Percentiles rank a stretch among this genome's conserved stretches.
Evolutionary conservation across 2,888 invertebrate species (phyloP).

Genomic region (Mythimna vitellina): DNA sequence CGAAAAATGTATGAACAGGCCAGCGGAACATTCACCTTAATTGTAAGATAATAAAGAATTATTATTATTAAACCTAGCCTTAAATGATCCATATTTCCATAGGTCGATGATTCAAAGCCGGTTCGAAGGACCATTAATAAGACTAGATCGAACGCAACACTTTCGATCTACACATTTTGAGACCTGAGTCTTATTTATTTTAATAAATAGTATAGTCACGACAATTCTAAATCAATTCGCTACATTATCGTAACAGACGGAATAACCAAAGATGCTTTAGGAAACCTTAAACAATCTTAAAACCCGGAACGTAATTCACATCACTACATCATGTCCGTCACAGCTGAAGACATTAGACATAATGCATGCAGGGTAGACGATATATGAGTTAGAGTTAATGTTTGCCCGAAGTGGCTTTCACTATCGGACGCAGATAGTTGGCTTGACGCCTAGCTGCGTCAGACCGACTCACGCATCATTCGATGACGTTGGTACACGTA

Average conservation of each 20-base stretch:
- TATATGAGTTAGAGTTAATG: constrained; percentile 1
- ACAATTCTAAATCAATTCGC: neutral
- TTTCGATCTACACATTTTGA: no score
- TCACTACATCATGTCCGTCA: constrained; percentile 2
- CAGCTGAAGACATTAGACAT: constrained; percentile 16
- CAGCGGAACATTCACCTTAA: no score
- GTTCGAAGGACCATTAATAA: constrained; percentile 88
- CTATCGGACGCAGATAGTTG: constrained; percentile 46
- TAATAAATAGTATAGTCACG: neutral
- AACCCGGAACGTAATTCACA: constrained; percentile 46
- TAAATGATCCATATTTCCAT: constrained; percentile 79
- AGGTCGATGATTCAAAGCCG: constrained; percentile 93
- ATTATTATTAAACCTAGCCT: neutral
- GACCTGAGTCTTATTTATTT: no score
- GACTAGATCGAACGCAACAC: no score
- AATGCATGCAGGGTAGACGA: constrained; percentile 13
- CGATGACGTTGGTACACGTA: constrained; percentile 42
- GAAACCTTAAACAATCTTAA: constrained; percentile 21
- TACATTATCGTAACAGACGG: neutral
- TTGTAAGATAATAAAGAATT: no score
- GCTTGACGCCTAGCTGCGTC: constrained; percentile 49
- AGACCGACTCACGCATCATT: constrained; percentile 37
- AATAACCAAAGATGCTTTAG: constrained; percentile 20
- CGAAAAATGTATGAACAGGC: no score
- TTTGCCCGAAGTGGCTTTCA: constrained; percentile 44